These are phyloP conservation scores for Ciconia boyciana DNA, from an alignment of 2,113 vertebrate genomes.

Conservation along the genomic window DNA sequence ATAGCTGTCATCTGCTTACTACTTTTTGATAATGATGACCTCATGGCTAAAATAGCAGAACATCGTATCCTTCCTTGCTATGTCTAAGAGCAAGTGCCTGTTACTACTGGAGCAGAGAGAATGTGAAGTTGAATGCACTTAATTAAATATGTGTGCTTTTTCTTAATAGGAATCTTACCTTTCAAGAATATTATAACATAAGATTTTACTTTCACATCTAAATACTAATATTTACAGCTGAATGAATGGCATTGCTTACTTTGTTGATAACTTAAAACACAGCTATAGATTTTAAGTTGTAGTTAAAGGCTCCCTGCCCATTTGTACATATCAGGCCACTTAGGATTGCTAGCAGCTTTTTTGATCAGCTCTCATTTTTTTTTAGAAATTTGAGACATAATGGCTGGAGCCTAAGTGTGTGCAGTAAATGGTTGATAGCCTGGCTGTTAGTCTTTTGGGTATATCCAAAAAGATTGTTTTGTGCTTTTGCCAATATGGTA, in stretches of 20 bases:
- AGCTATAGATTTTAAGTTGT: background rate
- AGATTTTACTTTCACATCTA: background rate
- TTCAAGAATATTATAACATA: background rate
- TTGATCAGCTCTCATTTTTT: background rate
- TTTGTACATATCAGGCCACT: background rate
- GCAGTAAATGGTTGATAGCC: background rate
- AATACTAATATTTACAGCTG: background rate
- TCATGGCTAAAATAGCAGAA: conserved; percentile 98
- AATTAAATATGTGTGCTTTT: background rate
- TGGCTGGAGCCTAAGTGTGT: background rate
- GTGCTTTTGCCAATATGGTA: background rate
- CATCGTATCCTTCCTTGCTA: conserved; percentile 92
- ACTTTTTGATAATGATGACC: conserved; percentile 97
- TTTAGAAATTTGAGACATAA: background rate
- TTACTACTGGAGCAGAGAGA: background rate
- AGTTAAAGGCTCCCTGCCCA: background rate
- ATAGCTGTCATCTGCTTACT: conserved; percentile 94
- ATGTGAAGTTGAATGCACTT: background rate
- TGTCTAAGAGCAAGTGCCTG: background rate
- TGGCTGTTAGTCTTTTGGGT: background rate
- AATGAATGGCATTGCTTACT: background rate
- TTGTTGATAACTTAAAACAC: background rate
- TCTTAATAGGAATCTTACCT: background rate
- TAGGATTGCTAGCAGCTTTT: background rate
- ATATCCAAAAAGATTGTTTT: background rate